A percentile compares a stretch with the other conserved stretches of the same genome.
Evolutionary conservation across 2,797 vertebrate genomes (phyloP).

Genomic region (Pteronotus mesoamericanus): DNA sequence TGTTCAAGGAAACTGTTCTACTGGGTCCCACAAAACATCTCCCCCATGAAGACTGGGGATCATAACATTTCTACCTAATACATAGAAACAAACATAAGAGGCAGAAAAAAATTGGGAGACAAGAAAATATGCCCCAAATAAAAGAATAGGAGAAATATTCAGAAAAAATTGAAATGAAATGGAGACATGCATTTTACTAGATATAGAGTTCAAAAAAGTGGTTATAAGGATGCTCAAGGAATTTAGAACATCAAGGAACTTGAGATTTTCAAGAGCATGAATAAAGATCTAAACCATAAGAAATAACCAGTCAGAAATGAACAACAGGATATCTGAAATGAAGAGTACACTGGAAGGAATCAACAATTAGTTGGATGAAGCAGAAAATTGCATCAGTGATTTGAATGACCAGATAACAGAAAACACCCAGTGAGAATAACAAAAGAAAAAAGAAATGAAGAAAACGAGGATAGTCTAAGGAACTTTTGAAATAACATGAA

Average conservation of each 20-base stretch:
- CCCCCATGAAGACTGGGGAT: neutral
- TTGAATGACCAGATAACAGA: neutral
- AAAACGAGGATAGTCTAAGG: neutral
- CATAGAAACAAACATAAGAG: neutral
- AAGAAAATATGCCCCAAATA: neutral
- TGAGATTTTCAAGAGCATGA: neutral
- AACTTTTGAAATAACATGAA: neutral
- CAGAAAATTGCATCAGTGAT: neutral
- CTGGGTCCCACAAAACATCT: neutral
- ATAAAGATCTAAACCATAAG: neutral
- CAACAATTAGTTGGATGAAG: neutral
- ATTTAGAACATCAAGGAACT: neutral
- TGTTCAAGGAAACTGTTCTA: neutral
- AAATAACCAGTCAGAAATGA: neutral
- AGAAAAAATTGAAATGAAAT: neutral
- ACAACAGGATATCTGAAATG: neutral
- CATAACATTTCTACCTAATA: neutral
- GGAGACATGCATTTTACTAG: neutral
- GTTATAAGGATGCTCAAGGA: neutral
- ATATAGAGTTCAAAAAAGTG: neutral
- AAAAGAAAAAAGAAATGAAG: neutral
- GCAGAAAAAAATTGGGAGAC: neutral
- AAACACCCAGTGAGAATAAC: neutral
- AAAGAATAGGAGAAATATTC: neutral
- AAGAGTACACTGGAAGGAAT: neutral